Evolutionary conservation across 2,113 vertebrate species (phyloP).

Genomic region (Pituophis catenifer): DNA sequence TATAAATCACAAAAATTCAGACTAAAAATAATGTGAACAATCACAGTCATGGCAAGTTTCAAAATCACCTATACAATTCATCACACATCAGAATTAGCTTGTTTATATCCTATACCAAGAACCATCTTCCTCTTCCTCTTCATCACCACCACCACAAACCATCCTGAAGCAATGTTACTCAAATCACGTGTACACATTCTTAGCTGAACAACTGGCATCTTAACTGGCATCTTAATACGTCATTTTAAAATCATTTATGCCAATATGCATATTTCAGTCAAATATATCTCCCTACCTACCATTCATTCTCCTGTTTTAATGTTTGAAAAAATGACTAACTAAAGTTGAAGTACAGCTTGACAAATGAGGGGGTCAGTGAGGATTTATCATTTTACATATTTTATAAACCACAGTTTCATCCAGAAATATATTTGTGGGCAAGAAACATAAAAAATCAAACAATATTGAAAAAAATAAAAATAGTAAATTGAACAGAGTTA

Average conservation of each 20-base stretch:
- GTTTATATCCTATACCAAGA: not conserved
- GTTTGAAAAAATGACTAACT: not conserved
- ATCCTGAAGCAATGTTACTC: not conserved
- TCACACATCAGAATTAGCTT: not conserved
- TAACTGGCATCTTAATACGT: not conserved
- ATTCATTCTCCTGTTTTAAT: not conserved
- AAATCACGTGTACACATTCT: not conserved
- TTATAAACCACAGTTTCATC: not conserved
- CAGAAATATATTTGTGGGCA: not conserved
- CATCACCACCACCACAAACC: not conserved
- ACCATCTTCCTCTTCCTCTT: not conserved
- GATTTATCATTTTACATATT: not conserved
- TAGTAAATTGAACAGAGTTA: not conserved
- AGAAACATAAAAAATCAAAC: not conserved
- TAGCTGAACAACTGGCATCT: not conserved
- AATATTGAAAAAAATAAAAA: not conserved
- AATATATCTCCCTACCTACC: not conserved
- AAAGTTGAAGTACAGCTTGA: not conserved
- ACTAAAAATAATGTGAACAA: not conserved
- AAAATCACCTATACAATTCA: not conserved
- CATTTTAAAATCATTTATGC: not conserved
- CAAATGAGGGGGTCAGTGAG: not conserved
- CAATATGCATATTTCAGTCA: not conserved
- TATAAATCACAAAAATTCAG: not conserved
- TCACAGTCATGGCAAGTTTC: not conserved